Evolutionary conservation across 2,888 invertebrate species (phyloP).

Genomic region (Eucera pruinosa): DNA sequence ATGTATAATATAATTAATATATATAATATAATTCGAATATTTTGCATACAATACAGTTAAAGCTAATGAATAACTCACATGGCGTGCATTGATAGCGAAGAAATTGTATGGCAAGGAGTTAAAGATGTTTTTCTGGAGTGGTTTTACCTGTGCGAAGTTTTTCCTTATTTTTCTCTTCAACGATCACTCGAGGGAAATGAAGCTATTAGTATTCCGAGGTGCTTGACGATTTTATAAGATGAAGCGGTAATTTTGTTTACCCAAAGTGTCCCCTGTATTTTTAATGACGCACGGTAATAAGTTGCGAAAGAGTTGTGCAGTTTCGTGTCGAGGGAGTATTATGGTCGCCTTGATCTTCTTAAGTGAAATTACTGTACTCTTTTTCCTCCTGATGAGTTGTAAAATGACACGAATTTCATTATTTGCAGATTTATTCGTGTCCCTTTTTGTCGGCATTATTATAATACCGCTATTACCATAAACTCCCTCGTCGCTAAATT

Average conservation of each 20-base stretch:
- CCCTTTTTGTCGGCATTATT: no score
- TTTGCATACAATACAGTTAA: no score
- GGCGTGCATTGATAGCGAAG: no score
- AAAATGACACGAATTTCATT: background rate
- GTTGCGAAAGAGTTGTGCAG: conserved; percentile 18
- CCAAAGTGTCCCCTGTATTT: conserved; percentile 23
- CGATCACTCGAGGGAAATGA: background rate
- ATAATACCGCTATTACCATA: no score
- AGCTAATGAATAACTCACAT: no score
- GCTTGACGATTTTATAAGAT: conserved; percentile 8
- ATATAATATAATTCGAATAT: no score
- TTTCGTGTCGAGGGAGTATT: background rate
- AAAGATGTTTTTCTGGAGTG: background rate
- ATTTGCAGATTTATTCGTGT: background rate
- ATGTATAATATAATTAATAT: no score
- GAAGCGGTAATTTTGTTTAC: conserved; percentile 21
- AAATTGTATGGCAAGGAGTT: no score
- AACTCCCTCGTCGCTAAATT: no score
- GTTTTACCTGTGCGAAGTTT: background rate
- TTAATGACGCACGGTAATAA: conserved; percentile 13
- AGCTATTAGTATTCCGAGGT: conserved; percentile 1
- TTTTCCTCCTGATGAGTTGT: background rate
- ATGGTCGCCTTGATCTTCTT: conserved; percentile 14
- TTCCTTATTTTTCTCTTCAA: background rate
- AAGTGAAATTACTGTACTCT: conserved; percentile 15